These are phyloP conservation scores for Cyprinus carpio DNA, from an alignment of 2,113 vertebrate genomes.

Conservation along the genomic window DNA sequence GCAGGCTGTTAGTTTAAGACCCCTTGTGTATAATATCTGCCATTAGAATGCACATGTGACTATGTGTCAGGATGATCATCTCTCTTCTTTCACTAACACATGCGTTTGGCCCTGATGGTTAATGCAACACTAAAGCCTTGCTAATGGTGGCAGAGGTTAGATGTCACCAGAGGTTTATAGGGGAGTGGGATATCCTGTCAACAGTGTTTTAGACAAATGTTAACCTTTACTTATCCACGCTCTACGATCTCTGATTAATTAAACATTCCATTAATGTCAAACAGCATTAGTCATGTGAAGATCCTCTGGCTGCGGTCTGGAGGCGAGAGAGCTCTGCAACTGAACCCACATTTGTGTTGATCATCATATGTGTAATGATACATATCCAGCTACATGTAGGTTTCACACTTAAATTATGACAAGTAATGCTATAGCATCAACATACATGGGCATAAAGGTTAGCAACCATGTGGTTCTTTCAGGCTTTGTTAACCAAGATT, in stretches of 20 bases:
- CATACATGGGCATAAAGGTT: neutral
- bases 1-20: neutral
- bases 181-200: conserved; percentile 55
- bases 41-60: neutral
- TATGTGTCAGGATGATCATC: neutral
- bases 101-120: neutral
- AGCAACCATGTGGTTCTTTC: conserved; percentile 4
- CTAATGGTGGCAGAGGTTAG: neutral
- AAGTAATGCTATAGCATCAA: neutral
- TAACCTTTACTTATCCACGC: conserved; percentile 55
- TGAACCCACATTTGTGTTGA: neutral
- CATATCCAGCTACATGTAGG: neutral
- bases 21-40: neutral
- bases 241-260: conserved; percentile 67
- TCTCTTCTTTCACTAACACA: neutral
- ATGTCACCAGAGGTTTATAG: conserved; percentile 36
- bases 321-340: conserved; percentile 18
- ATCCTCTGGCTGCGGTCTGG: neutral
- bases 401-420: conserved; percentile 1
- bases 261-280: conserved; percentile 74
- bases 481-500: conserved; percentile 10
- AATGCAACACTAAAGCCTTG: neutral
- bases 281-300: conserved; percentile 63
- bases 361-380: neutral
- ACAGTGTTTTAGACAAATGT: conserved; percentile 48